These are phyloP conservation scores for Scomber scombrus DNA, from an alignment of 2,113 vertebrate genomes.

Conservation along the genomic window DNA sequence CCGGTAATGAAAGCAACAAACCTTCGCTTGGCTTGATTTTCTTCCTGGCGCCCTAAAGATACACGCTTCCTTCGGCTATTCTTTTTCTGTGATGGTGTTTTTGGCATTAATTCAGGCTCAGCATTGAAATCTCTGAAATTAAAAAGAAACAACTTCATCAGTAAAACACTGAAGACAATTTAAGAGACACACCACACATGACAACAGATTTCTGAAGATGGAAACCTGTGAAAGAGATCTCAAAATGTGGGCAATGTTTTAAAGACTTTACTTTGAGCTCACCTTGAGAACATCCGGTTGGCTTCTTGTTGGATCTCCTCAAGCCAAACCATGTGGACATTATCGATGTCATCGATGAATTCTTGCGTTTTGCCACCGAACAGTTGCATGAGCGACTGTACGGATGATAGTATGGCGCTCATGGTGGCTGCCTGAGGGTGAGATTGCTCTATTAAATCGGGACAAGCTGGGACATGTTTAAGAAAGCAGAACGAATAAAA, in stretches of 20 bases:
- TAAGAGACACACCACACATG: background rate
- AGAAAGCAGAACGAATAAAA: background rate
- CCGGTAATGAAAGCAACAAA: slow-evolving; percentile 55
- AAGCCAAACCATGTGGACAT: slow-evolving; percentile 91
- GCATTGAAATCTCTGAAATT: slow-evolving; percentile 86
- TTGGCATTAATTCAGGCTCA: slow-evolving; percentile 95
- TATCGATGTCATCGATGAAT: slow-evolving; percentile 84
- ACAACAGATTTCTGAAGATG: background rate
- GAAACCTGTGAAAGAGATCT: background rate
- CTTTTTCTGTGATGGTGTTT: slow-evolving; percentile 95
- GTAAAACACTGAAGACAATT: background rate
- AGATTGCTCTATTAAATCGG: background rate
- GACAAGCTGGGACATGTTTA: background rate
- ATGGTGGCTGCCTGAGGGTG: slow-evolving; percentile 68
- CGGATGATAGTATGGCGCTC: slow-evolving; percentile 72
- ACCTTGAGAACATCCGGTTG: slow-evolving; percentile 91
- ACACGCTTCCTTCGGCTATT: slow-evolving; percentile 87
- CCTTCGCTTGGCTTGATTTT: slow-evolving; percentile 85
- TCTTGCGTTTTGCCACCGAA: slow-evolving; percentile 85
- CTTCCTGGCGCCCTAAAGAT: slow-evolving; percentile 81
- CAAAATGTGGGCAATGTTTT: background rate
- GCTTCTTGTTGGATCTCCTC: slow-evolving; percentile 92
- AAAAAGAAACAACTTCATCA: background rate
- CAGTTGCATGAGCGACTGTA: slow-evolving; percentile 79
- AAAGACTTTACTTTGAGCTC: background rate